phyloP scores from a whole-genome alignment of 2,888 invertebrate species.

The Harmothoe impar region DNA sequence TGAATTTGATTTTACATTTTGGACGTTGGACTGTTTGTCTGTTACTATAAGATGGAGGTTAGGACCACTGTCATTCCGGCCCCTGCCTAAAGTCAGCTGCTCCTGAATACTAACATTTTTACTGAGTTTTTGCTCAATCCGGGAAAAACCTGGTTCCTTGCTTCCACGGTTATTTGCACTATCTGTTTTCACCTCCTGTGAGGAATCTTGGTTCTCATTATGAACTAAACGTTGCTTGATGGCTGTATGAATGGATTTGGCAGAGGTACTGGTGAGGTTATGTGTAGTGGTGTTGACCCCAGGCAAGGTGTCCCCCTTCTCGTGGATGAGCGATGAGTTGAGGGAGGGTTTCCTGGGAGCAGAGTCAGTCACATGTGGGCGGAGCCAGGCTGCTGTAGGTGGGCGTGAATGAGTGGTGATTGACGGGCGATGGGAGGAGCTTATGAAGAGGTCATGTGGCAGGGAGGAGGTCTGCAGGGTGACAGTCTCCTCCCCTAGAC shows the following conservation, averaged over 20 bases:
- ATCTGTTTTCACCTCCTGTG: background rate
- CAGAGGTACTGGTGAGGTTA: background rate
- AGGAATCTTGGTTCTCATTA: background rate
- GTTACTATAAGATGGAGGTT: background rate
- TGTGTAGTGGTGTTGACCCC: background rate
- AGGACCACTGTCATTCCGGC: background rate
- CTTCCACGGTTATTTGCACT: background rate
- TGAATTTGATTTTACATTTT: background rate
- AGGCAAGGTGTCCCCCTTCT: background rate
- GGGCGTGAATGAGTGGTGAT: background rate
- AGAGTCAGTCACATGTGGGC: background rate
- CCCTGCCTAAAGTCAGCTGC: background rate
- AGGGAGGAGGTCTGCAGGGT: background rate
- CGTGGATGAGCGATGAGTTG: background rate
- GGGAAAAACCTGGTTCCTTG: background rate
- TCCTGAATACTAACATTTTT: no score
- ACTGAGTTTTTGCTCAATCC: no score
- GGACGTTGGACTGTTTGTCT: conserved; percentile 10
- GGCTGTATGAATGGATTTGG: background rate
- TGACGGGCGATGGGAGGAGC: background rate
- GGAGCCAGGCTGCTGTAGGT: conserved; percentile 20
- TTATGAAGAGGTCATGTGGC: background rate
- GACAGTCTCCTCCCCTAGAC: background rate
- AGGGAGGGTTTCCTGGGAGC: background rate
- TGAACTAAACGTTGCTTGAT: background rate